A percentile compares a stretch with the other conserved stretches of the same genome.
phyloP scores from a whole-genome alignment of 2,797 vertebrate species.

The Coccyzus lansbergi region DNA sequence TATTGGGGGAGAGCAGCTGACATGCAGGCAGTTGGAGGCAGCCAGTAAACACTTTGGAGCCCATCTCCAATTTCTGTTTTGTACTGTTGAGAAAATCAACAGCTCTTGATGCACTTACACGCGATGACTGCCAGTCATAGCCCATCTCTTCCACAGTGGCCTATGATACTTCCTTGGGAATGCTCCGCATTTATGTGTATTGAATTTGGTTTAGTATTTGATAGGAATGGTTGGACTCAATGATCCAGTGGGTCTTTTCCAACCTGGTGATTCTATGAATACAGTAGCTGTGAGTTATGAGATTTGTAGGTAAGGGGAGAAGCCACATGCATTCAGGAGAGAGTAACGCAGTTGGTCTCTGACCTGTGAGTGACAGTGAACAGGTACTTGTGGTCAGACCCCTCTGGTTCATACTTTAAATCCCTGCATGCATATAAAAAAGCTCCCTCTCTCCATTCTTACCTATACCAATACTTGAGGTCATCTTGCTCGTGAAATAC shows the following conservation, averaged over 20 bases:
- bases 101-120: neutral
- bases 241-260: too few species aligned
- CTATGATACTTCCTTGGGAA: neutral
- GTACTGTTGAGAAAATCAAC: neutral
- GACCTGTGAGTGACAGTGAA: neutral
- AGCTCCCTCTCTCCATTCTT: neutral
- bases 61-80: accelerated
- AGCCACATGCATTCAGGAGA: neutral
- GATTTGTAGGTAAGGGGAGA: neutral
- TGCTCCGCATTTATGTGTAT: neutral
- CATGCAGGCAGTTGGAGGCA: neutral
- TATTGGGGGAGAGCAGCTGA: neutral
- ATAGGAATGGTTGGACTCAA: too few species aligned
- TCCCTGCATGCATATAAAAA: neutral
- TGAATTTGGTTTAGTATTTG: too few species aligned
- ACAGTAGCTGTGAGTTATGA: neutral
- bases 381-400: neutral
- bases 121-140: too few species aligned
- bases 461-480: neutral
- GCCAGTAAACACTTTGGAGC: neutral
- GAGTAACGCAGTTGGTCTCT: neutral
- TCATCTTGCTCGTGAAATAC: neutral
- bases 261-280: too few species aligned
- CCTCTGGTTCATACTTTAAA: neutral
- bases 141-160: neutral